Conservation (phyloP, 2,888 invertebrate genomes). For the Isotomurus palustris region DNA sequence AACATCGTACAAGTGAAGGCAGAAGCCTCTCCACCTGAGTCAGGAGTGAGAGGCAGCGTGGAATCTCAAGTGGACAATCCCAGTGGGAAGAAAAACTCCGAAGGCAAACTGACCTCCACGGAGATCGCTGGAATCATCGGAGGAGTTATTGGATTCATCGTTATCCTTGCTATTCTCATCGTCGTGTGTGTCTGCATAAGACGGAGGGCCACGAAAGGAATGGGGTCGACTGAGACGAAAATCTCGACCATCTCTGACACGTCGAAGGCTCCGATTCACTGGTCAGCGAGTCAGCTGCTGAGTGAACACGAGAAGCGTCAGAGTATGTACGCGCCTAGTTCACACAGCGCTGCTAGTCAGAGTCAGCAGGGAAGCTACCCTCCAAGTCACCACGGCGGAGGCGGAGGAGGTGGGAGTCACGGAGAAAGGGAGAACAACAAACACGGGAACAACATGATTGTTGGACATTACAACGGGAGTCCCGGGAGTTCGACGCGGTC, state of each 20-base stretch:
- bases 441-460: constrained; percentile 14
- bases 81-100: constrained; percentile 14
- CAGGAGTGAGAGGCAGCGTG: constrained; percentile 24
- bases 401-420: constrained; percentile 10
- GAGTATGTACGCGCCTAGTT: constrained; percentile 51
- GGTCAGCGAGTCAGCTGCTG: constrained; percentile 58
- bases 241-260: constrained; percentile 43
- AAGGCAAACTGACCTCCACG: constrained; percentile 21
- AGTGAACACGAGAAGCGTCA: constrained; percentile 58
- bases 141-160: constrained; percentile 51
- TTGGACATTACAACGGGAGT: constrained; percentile 32
- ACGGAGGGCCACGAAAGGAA: constrained; percentile 45
- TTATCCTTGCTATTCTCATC: constrained; percentile 53
- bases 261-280: constrained; percentile 43
- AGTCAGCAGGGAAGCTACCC: constrained; percentile 17
- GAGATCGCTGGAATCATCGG: constrained; percentile 55
- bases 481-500: constrained; percentile 43
- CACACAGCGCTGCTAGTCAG: constrained; percentile 28
- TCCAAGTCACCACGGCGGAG: constrained; percentile 7
- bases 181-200: constrained; percentile 55
- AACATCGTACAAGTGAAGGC: constrained; percentile 31
- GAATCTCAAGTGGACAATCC: constrained; percentile 34
- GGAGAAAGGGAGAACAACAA: too few relatives aligned
- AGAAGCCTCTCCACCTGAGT: constrained; percentile 29
- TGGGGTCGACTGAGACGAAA: constrained; percentile 44